Evolutionary conservation across 2,113 vertebrate genomes (phyloP), one percentile per base, ranked within the genome.

Genomic region (Castor canadensis): DNA sequence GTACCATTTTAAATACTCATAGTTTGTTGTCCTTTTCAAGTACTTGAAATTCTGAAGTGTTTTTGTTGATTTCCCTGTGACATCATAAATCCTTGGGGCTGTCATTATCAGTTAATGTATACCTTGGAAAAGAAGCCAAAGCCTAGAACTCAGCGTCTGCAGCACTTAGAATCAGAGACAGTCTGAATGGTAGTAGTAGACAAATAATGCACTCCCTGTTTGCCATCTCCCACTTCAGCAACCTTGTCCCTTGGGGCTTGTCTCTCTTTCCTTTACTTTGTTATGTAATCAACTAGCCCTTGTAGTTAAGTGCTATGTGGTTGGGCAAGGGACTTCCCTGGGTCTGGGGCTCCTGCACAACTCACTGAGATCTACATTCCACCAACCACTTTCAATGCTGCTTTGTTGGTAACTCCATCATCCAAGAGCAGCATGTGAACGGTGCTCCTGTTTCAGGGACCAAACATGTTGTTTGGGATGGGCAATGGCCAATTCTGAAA

Each of bases 381-480:
- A 76, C 30, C 9, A 26, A 10, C 60, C 26, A 19, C 20, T 87
- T 43, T 64, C 35, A 35, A 56, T 5, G 6, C 12, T 64, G 26
- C 10, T 71, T 4, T 54, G 20, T 6, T 20, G 6, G 32, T 81
- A n/a, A 26, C 54, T 22, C 4, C 9, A 22, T 8, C 35, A 38
- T 12, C 38, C 17, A 10, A 54, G 28, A 60, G 47, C 26, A 71
- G 38, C 3, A 5, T 1, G 8, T n/a, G 1, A 6, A 45, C 1
- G 30, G 5, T 3, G 10, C 24, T 52, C 0, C 30, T 71, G 2
- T 58, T 93, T 30, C 13, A 32, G 19, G 17, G 19, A 84, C 11
- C 11, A 22, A 6, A 2, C 1, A 7, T 43, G 4, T 5, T 56
- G 15, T 6, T 9, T 83, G 1, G 26, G 2, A 35, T 35, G 13